Conservation (phyloP, 2,797 vertebrate species). For the Heteromormyrus szaboi region DNA sequence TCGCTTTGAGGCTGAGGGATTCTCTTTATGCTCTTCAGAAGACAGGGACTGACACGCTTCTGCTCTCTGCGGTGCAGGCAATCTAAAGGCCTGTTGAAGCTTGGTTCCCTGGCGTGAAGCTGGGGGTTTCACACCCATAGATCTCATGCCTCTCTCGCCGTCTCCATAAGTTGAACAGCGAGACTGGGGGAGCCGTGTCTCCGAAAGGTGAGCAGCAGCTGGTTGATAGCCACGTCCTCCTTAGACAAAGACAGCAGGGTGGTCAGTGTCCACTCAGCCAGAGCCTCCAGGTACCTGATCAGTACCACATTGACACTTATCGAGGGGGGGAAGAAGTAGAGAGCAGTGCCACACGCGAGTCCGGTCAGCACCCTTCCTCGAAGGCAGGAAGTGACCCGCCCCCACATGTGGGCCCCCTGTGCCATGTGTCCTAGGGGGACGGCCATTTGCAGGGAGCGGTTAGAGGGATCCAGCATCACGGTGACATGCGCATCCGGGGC, state of each 20-base stretch:
- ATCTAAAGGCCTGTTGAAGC: not conserved
- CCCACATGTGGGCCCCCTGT: slow-evolving; percentile 2
- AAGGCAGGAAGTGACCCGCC: slow-evolving; percentile 44
- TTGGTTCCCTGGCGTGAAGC: not conserved
- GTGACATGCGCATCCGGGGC: not conserved
- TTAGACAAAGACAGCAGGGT: slow-evolving; percentile 22
- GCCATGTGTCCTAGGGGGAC: slow-evolving; percentile 14
- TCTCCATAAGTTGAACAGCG: not conserved
- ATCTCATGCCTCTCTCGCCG: not conserved
- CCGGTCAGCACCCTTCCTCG: slow-evolving; percentile 48
- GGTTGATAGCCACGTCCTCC: not conserved
- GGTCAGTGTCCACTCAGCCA: slow-evolving; percentile 40
- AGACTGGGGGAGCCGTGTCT: not conserved
- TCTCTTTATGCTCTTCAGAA: not conserved
- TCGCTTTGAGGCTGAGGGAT: not conserved
- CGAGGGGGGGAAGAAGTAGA: slow-evolving; percentile 54
- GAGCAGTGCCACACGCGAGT: slow-evolving; percentile 40
- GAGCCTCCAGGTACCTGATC: slow-evolving; percentile 50
- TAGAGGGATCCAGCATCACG: not conserved
- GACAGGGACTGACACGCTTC: not conserved
- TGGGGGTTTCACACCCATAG: not conserved
- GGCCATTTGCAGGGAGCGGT: slow-evolving; percentile 18
- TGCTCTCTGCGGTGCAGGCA: not conserved
- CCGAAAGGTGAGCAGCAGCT: not conserved
- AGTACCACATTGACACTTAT: slow-evolving; percentile 58